A percentile compares a stretch with the other conserved stretches of the same genome.
Conservation (phyloP, 2,888 invertebrate genomes). For the Rotaria macrura region DNA sequence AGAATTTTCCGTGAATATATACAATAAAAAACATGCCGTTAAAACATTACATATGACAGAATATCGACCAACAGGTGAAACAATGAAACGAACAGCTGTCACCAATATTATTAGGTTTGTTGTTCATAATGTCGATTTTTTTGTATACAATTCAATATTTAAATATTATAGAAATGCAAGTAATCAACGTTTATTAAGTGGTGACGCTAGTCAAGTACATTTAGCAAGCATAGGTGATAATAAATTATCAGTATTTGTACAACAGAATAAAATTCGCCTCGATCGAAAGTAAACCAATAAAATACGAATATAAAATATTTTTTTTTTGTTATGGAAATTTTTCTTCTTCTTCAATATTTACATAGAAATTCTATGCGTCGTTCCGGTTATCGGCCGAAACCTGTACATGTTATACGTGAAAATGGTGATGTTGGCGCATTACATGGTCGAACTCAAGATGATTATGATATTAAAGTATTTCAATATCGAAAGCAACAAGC, state of each 20-base stretch:
- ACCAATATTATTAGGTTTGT: conserved; percentile 1
- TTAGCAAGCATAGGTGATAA: background rate
- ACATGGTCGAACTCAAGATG: conserved; percentile 52
- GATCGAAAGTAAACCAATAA: background rate
- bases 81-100: conserved; percentile 11
- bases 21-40: background rate
- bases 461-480: conserved; percentile 84
- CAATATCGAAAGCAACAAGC: conserved; percentile 94
- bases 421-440: conserved; percentile 49
- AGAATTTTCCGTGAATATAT: background rate
- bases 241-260: background rate
- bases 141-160: too few relatives aligned
- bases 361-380: background rate
- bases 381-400: conserved; percentile 1
- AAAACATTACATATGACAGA: background rate
- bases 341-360: too few relatives aligned
- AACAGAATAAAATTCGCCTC: conserved; percentile 14
- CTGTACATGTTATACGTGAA: conserved; percentile 54
- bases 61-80: conserved; percentile 3
- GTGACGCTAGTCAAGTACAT: background rate
- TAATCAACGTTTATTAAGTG: conserved; percentile 18
- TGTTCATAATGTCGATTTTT: too few relatives aligned
- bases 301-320: too few relatives aligned
- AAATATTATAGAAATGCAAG: background rate
- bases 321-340: too few relatives aligned